phyloP scores from a whole-genome alignment of 2,888 invertebrate species.

The Eugnorisma glareosa region DNA sequence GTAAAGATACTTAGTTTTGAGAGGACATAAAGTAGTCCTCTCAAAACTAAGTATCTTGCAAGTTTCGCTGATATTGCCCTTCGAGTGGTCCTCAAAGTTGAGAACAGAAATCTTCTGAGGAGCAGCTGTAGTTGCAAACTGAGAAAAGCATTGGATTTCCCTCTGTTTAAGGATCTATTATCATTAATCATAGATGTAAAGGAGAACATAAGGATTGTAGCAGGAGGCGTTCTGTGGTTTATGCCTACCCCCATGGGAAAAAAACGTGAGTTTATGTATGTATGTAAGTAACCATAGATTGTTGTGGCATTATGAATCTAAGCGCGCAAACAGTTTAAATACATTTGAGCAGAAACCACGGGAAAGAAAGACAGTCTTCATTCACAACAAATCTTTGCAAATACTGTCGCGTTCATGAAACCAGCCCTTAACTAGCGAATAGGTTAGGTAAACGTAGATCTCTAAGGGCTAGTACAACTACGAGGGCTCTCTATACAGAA shows the following conservation, averaged over 20 bases:
- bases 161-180: neutral
- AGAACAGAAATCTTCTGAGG: neutral
- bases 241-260: neutral
- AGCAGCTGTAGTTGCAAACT: neutral
- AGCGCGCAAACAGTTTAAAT: neutral
- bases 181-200: neutral
- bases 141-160: neutral
- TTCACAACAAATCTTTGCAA: neutral
- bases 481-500: neutral
- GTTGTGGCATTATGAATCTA: neutral
- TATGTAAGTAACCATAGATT: neutral
- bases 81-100: neutral
- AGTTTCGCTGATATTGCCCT: neutral
- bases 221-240: neutral
- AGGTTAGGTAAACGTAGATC: constrained; percentile 5
- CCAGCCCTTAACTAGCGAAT: neutral
- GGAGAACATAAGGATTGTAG: neutral
- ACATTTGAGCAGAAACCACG: neutral
- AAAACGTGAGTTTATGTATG: neutral
- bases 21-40: too few species aligned
- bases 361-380: neutral
- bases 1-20: neutral
- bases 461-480: neutral
- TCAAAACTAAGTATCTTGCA: too few species aligned
- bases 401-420: neutral